Evolutionary conservation across 2,797 vertebrate genomes (phyloP).

Genomic region (Sylvilagus floridanus): DNA sequence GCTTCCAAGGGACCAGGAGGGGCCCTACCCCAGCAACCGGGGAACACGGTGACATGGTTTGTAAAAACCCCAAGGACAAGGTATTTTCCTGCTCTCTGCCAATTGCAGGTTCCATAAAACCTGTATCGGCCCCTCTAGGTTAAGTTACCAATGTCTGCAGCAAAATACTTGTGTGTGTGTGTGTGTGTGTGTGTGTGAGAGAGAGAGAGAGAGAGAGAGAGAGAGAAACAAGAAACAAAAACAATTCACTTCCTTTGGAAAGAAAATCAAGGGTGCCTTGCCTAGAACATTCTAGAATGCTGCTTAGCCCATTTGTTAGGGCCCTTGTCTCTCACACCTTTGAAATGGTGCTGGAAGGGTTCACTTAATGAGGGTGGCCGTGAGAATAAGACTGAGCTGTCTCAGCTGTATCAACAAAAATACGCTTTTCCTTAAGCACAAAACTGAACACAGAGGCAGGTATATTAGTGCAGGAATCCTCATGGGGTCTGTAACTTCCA

Average conservation of each 20-base stretch:
- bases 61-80: not conserved
- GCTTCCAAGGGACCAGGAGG: not conserved
- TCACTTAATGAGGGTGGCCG: constrained; percentile 64
- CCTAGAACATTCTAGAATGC: constrained; percentile 21
- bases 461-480: constrained; percentile 73
- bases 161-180: not conserved
- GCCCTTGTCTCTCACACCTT: constrained; percentile 53
- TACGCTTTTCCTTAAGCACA: constrained; percentile 77
- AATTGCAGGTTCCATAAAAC: constrained; percentile 1
- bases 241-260: constrained; percentile 22
- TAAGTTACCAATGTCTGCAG: constrained; percentile 47
- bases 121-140: not conserved
- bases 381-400: not conserved
- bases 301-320: constrained; percentile 4
- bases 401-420: constrained; percentile 58
- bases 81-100: not conserved
- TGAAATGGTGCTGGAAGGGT: constrained; percentile 57
- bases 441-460: constrained; percentile 69
- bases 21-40: not conserved
- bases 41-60: not conserved
- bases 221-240: not conserved
- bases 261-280: not conserved
- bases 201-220: not conserved
- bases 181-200: not conserved
- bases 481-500: constrained; percentile 69